Evolutionary conservation across 2,888 invertebrate genomes (phyloP).

Genomic region (Amphipyra berbera): DNA sequence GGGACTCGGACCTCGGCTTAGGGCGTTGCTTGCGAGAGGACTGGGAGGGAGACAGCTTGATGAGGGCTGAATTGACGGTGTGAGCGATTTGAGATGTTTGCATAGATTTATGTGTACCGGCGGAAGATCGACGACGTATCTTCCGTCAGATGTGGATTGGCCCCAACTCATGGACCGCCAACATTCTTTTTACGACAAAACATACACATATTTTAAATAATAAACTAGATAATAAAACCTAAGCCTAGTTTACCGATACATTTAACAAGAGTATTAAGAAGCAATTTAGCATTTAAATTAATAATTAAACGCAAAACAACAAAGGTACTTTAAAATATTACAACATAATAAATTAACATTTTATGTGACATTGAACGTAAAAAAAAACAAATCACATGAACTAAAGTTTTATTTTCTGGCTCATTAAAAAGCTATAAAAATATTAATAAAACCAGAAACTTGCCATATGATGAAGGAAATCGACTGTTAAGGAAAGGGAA

Average conservation of each 20-base stretch:
- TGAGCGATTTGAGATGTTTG: no score
- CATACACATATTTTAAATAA: neutral
- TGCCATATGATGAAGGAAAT: no score
- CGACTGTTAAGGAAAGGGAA: no score
- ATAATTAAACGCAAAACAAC: slow-evolving; percentile 1
- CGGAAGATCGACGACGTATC: no score
- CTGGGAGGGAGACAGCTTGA: no score
- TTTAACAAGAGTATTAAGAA: neutral
- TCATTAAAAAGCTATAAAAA: slow-evolving; percentile 32
- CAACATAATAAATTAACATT: neutral
- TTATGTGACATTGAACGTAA: neutral
- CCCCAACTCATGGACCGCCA: neutral
- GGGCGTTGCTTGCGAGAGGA: no score
- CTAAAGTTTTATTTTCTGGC: slow-evolving; percentile 5
- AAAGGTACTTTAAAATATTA: neutral
- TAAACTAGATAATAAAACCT: neutral
- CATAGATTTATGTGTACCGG: no score
- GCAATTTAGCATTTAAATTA: neutral
- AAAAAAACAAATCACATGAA: neutral
- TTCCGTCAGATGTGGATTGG: no score
- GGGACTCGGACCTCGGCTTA: no score
- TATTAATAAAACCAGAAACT: neutral
- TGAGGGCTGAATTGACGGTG: no score
- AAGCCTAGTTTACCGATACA: neutral
- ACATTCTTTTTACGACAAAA: slow-evolving; percentile 16